These are phyloP conservation scores for Limnephilus lunatus DNA, from an alignment of 2,888 invertebrate genomes.

Conservation along the genomic window DNA sequence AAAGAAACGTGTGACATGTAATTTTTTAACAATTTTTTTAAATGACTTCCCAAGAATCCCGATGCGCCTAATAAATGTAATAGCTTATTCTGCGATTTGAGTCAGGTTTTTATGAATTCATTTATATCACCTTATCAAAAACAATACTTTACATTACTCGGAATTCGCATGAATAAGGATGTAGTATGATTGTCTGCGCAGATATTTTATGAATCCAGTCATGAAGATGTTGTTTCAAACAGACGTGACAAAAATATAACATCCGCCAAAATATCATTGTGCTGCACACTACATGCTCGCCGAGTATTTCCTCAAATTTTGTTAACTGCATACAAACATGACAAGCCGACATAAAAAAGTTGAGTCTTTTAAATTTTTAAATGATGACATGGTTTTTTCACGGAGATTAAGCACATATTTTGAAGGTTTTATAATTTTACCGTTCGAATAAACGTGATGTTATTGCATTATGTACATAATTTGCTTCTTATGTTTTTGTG, in stretches of 20 bases:
- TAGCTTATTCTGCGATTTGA: neutral
- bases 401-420: neutral
- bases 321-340: neutral
- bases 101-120: neutral
- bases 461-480: too few species aligned
- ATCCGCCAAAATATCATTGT: neutral
- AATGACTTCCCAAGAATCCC: too few species aligned
- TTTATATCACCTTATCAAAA: neutral
- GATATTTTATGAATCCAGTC: neutral
- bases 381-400: neutral
- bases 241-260: constrained; percentile 2
- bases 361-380: neutral
- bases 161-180: neutral
- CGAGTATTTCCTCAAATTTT: neutral
- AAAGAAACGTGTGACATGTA: too few species aligned
- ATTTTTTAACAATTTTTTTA: too few species aligned
- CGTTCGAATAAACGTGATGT: neutral
- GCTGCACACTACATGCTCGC: neutral
- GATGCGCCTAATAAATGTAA: too few species aligned
- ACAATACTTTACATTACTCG: neutral
- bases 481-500: too few species aligned
- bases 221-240: neutral
- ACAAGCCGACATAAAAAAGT: neutral
- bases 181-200: neutral
- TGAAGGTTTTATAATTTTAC: neutral